Percentiles rank a stretch among this genome's conserved stretches.
These are phyloP conservation scores for Caenorhabditis drosophilae DNA, from an alignment of 2,888 invertebrate species.

Conservation along the genomic window DNA sequence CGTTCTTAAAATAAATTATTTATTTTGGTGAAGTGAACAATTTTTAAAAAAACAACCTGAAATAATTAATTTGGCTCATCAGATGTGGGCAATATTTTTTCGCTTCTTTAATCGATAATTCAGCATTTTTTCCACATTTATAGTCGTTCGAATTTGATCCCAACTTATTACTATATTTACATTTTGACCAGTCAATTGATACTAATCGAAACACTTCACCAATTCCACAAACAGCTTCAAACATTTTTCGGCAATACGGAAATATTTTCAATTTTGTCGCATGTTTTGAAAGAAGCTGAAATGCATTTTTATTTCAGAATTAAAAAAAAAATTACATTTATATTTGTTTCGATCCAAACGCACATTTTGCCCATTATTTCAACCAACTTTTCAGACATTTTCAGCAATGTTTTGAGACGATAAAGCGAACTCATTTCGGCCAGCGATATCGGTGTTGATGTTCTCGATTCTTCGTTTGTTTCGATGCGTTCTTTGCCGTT, in stretches of 20 bases:
- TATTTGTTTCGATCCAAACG: slow-evolving; percentile 31
- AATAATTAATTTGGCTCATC: slow-evolving; percentile 20
- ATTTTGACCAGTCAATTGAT: slow-evolving; percentile 22
- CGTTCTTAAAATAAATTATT: slow-evolving; percentile 10
- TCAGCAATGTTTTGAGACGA: slow-evolving; percentile 26
- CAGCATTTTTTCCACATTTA: slow-evolving; percentile 1
- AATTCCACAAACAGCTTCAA: slow-evolving; percentile 35
- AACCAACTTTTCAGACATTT: slow-evolving; percentile 20
- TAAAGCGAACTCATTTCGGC: slow-evolving; percentile 27
- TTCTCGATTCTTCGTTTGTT: slow-evolving; percentile 10
- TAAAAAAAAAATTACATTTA: slow-evolving; percentile 1
- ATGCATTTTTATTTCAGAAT: neutral
- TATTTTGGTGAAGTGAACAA: neutral
- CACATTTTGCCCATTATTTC: slow-evolving; percentile 21
- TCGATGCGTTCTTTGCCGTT: slow-evolving; percentile 8
- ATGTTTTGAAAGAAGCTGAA: neutral
- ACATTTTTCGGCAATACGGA: slow-evolving; percentile 21
- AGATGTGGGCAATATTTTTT: slow-evolving; percentile 20
- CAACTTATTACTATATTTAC: slow-evolving; percentile 13
- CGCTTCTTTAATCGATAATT: slow-evolving; percentile 4
- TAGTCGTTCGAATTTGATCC: slow-evolving; percentile 13
- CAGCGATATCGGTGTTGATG: slow-evolving; percentile 7
- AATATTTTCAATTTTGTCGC: neutral
- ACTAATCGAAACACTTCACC: slow-evolving; percentile 36
- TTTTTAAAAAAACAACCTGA: slow-evolving; percentile 5